Evolutionary conservation across 2,888 invertebrate genomes (phyloP), one percentile per base, ranked within the genome.

Genomic region (Acanthoscelides obtectus): DNA sequence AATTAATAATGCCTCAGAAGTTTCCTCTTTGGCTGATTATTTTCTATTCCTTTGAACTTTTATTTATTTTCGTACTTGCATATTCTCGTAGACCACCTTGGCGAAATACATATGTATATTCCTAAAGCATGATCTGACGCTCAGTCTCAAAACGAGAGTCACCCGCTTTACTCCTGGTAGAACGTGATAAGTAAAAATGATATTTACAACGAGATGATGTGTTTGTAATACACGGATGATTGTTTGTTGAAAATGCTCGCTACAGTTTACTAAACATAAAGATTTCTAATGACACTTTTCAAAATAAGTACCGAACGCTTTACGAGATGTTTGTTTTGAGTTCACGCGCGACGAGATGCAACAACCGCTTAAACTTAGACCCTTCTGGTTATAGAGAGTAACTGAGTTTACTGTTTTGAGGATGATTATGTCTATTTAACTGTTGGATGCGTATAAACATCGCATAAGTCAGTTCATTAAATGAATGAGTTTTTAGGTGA

Each of bases 261-360:
- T 75, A 75, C 72, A 74, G 80, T 80, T 81, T 81, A 79, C 77
- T 83, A 84, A 85, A 85, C 84, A 85, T 83, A 82, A 84, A 84
- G 84, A 84, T 84, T 81, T 81, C 80, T 79, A 83, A 84, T 84
- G 84, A 85, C 85, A 85, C 80, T 84, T 85, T 83, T 85, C 85
- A 85, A 84, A 85, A 85, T 85, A 85, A 77, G 79, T 81, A 82
- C 81, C 83, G 81, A 84, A 83, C 82, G 82, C 81, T 81, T 80
- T 79, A 80, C 76, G 79, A 78, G 80, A 79, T 82, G 83, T 82
- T 83, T 82, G 82, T 82, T 83, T 82, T 83, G 82, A 82, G 75
- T 45, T 45, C 45, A 45, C 12, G 17, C 22, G 66, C 66, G 20
- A 12, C 66, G 3, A 66, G 8, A 66, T 6, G 66, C 20, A 66